phyloP scores from a whole-genome alignment of 2,888 invertebrate species.

The Stegana nigrithorax region DNA sequence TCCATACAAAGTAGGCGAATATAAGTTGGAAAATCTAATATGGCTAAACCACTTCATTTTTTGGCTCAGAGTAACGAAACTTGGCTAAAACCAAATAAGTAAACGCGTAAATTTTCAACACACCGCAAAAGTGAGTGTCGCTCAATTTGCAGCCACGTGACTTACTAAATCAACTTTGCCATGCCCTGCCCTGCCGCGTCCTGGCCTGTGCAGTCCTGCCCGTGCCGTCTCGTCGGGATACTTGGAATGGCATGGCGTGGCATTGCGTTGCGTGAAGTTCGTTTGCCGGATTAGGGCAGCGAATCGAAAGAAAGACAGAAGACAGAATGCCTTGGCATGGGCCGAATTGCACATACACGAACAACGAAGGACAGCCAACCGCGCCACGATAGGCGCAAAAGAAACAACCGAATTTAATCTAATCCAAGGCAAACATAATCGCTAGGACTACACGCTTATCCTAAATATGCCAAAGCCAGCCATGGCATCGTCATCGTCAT shows the following conservation, averaged over 20 bases:
- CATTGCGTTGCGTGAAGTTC: slow-evolving; percentile 34
- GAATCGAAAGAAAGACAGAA: not conserved
- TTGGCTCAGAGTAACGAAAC: not conserved
- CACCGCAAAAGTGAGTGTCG: slow-evolving; percentile 20
- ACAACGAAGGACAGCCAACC: no score
- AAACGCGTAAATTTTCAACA: no score
- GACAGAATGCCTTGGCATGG: not conserved
- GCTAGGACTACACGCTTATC: slow-evolving; percentile 15
- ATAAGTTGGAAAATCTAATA: not conserved
- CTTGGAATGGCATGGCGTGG: slow-evolving; percentile 1
- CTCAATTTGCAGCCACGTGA: slow-evolving; percentile 61
- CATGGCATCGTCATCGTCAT: slow-evolving; percentile 11
- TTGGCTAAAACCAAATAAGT: slow-evolving; percentile 1
- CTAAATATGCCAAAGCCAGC: slow-evolving; percentile 11
- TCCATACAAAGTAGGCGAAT: slow-evolving; percentile 25
- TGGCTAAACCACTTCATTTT: slow-evolving; percentile 5
- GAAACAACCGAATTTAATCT: slow-evolving; percentile 42
- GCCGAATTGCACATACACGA: no score
- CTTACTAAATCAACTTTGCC: slow-evolving; percentile 59
- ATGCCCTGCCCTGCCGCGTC: not conserved
- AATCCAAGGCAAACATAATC: slow-evolving; percentile 43
- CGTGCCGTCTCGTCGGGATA: slow-evolving; percentile 14
- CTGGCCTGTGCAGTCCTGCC: slow-evolving; percentile 16
- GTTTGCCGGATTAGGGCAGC: slow-evolving; percentile 42
- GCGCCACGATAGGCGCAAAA: slow-evolving; percentile 14